A percentile compares a stretch with the other conserved stretches of the same genome.
phyloP scores from a whole-genome alignment of 1,140 invertebrate genomes.

The Stegodyphus dumicola region DNA sequence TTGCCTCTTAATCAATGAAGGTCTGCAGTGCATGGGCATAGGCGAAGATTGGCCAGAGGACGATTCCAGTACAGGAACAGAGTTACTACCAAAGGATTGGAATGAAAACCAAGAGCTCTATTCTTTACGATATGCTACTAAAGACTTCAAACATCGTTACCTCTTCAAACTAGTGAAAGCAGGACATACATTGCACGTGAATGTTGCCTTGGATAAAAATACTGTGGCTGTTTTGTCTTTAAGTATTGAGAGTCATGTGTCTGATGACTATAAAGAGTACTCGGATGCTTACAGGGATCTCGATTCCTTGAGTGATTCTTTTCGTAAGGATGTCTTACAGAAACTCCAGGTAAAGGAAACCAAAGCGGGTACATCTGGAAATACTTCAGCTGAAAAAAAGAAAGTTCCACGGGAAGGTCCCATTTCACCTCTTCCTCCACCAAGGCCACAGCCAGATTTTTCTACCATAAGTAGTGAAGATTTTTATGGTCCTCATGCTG shows the following conservation, averaged over 20 bases:
- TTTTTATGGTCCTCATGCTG: not conserved
- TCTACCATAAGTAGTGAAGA: not conserved
- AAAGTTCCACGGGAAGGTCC: not conserved
- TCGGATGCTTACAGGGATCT: conserved; percentile 11
- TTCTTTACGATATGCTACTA: conserved; percentile 25
- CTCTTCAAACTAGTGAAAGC: conserved; percentile 39
- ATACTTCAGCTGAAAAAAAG: not conserved
- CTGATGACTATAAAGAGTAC: conserved; percentile 18
- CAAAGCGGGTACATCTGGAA: not conserved
- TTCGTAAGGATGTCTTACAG: conserved; percentile 4
- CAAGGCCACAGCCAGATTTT: not conserved
- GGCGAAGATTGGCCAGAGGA: conserved; percentile 19
- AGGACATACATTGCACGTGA: conserved; percentile 19
- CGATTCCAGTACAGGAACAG: not conserved
- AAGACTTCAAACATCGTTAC: not conserved
- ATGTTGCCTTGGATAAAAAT: conserved; percentile 25
- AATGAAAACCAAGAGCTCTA: conserved; percentile 45
- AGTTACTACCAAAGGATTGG: conserved; percentile 37
- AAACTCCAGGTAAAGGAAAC: not conserved
- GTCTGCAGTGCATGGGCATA: conserved; percentile 31
- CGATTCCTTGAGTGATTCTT: not conserved
- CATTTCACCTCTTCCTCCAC: not conserved
- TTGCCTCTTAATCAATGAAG: conserved; percentile 35
- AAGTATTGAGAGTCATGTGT: not conserved
- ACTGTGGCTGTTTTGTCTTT: not conserved